These are phyloP conservation scores for Dynastes tityus DNA, from an alignment of 2,888 invertebrate genomes.

Conservation along the genomic window DNA sequence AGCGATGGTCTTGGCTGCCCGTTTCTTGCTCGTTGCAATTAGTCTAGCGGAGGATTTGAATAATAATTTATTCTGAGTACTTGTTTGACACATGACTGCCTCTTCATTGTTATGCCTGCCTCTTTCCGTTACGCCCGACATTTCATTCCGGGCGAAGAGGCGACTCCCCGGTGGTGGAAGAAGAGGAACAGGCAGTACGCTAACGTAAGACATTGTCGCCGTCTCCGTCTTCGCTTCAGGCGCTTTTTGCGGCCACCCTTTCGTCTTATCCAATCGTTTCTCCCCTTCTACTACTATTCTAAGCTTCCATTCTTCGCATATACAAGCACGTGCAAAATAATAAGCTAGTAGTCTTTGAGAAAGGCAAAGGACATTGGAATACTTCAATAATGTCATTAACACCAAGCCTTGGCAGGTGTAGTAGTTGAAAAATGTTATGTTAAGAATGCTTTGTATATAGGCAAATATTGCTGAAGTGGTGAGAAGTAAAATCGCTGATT, in stretches of 20 bases:
- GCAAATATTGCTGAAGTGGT: no score
- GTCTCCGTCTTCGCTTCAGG: constrained; percentile 32
- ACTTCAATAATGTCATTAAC: no score
- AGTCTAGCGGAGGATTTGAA: constrained; percentile 66
- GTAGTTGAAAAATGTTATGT: no score
- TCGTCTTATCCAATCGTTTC: constrained; percentile 28
- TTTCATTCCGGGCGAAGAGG: constrained; percentile 29
- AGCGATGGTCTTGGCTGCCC: constrained; percentile 59
- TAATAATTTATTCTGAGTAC: constrained; percentile 66
- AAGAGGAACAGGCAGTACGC: not conserved
- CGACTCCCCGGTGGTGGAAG: not conserved
- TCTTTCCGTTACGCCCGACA: constrained; percentile 46
- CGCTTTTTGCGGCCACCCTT: constrained; percentile 36
- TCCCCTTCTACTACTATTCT: not conserved
- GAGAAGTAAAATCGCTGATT: no score
- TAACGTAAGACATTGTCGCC: not conserved
- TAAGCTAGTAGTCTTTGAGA: no score
- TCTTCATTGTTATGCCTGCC: constrained; percentile 54
- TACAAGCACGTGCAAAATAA: not conserved
- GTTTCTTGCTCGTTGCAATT: constrained; percentile 68
- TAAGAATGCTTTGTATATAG: no score
- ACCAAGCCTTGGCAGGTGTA: no score
- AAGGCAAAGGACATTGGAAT: no score
- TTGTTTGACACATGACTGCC: constrained; percentile 66
- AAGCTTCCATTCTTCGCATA: not conserved